Conservation (phyloP, 2,113 vertebrate genomes). For the Anguilla rostrata region DNA sequence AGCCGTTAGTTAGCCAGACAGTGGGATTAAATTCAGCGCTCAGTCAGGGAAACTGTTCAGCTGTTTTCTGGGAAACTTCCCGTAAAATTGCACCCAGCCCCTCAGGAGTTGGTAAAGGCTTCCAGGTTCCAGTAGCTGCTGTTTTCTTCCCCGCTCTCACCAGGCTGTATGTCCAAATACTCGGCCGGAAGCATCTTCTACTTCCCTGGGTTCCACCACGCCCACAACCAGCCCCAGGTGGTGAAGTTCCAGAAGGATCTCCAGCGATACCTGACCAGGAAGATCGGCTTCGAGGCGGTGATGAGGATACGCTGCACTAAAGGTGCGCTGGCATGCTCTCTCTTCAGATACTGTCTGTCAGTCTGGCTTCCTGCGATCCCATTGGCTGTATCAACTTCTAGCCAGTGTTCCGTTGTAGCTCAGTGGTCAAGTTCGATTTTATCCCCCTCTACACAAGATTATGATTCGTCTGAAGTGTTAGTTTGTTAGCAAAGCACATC, state of each 20-base stretch:
- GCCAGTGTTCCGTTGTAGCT: too few relatives aligned
- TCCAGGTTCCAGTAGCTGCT: too few relatives aligned
- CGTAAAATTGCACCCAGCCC: too few relatives aligned
- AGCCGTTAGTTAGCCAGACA: too few relatives aligned
- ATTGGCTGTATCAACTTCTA: too few relatives aligned
- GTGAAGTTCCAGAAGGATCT: conserved; percentile 91
- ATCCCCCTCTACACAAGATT: too few relatives aligned
- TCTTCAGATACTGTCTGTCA: neutral
- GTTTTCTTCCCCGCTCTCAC: conserved; percentile 29
- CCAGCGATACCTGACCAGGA: conserved; percentile 89
- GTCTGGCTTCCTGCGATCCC: neutral
- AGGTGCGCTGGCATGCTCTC: conserved; percentile 65
- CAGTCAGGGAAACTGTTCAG: too few relatives aligned
- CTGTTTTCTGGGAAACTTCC: too few relatives aligned
- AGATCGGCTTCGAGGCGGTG: conserved; percentile 97
- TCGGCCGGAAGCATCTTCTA: conserved; percentile 94
- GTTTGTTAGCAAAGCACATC: too few relatives aligned
- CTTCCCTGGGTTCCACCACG: conserved; percentile 88
- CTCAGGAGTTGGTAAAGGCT: too few relatives aligned
- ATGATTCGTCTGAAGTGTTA: too few relatives aligned
- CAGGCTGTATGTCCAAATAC: conserved; percentile 93
- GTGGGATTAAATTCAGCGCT: too few relatives aligned
- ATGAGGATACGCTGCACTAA: conserved; percentile 99
- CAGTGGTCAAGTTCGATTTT: neutral
- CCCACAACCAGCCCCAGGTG: conserved; percentile 83